Evolutionary conservation across 2,888 invertebrate species (phyloP), one percentile per base, ranked within the genome.

Genomic region (Diogma glabrata): DNA sequence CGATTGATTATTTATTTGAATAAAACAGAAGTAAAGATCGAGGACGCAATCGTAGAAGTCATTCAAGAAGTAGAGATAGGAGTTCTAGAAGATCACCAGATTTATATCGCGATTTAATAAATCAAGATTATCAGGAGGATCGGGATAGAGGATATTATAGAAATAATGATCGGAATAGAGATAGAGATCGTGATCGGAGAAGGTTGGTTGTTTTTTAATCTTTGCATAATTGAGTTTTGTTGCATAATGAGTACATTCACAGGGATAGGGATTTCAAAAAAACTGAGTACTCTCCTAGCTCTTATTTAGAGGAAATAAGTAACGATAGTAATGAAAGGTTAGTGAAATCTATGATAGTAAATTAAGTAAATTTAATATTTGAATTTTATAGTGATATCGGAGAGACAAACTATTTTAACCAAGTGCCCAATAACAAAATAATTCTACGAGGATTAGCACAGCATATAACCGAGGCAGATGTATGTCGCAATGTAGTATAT

Each of bases 391-490:
- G 47, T 47, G 47, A 47, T 6, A 17, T n/a, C 17, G 7, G 17
- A 17, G 47, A 47, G 28, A 24, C 24, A 19, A 26, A 30, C 9
- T 47, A 77, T 62, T 73, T 74, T 57, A 72, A 72, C 50, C 75
- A 77, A 63, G 72, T 73, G 30, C 80, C 81, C 2, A 77, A 78
- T 60, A 82, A 82, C 65, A 86, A 84, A 52, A 81, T 86, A 51
- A 84, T 86, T 73, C 81, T 86, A 56, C 73, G 84, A 58, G 84
- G 84, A 51, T 70, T 87, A 52, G 81, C 83, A 20, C 79, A 81
- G 59, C 84, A 85, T 64, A 80, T 84, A 54, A 82, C 84, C 12
- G 85, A 86, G 68, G 81, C 81, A 66, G 85, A 86, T 71, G 83
- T 84, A 74, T 72, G 79, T 72, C 62, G 55, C n/a, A n/a, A n/a